Conservation (phyloP, 2,797 vertebrate species). For the Protonibea diacanthus region DNA sequence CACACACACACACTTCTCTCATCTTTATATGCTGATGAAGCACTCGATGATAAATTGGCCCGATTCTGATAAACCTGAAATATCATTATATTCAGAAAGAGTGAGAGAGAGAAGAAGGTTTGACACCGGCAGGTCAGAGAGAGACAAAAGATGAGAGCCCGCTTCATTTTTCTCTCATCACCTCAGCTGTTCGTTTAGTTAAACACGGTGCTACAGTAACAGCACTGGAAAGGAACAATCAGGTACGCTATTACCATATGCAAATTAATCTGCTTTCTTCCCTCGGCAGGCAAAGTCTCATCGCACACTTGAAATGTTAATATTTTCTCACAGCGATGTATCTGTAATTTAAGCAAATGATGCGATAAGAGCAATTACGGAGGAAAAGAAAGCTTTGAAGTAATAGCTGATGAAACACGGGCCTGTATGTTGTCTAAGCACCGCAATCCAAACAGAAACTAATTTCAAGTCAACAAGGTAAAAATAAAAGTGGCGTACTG, state of each 20-base stretch:
- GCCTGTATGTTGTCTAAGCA: slow-evolving; percentile 23
- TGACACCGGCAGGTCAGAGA: slow-evolving; percentile 32
- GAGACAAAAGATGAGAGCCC: slow-evolving; percentile 46
- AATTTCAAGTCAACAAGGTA: slow-evolving; percentile 37
- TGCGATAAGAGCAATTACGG: slow-evolving; percentile 57
- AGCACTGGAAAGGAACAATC: slow-evolving; percentile 54
- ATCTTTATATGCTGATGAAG: slow-evolving; percentile 49
- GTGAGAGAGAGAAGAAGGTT: background rate
- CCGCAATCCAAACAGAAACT: slow-evolving; percentile 32
- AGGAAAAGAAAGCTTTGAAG: slow-evolving; percentile 35
- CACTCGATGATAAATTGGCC: slow-evolving; percentile 54
- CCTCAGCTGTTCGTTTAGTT: slow-evolving; percentile 56
- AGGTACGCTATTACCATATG: slow-evolving; percentile 63
- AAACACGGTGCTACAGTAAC: slow-evolving; percentile 45
- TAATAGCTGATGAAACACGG: slow-evolving; percentile 20
- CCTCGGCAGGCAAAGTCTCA: slow-evolving; percentile 41
- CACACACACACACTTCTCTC: slow-evolving; percentile 13
- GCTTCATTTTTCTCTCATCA: slow-evolving; percentile 38
- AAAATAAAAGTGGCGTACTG: background rate
- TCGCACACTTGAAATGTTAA: slow-evolving; percentile 62
- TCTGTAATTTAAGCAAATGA: slow-evolving; percentile 65
- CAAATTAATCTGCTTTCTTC: slow-evolving; percentile 57
- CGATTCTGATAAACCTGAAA: slow-evolving; percentile 47
- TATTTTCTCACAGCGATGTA: slow-evolving; percentile 54
- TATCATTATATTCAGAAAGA: slow-evolving; percentile 48